Conservation (phyloP, 1,140 invertebrate genomes). For the Tachypleus tridentatus region DNA sequence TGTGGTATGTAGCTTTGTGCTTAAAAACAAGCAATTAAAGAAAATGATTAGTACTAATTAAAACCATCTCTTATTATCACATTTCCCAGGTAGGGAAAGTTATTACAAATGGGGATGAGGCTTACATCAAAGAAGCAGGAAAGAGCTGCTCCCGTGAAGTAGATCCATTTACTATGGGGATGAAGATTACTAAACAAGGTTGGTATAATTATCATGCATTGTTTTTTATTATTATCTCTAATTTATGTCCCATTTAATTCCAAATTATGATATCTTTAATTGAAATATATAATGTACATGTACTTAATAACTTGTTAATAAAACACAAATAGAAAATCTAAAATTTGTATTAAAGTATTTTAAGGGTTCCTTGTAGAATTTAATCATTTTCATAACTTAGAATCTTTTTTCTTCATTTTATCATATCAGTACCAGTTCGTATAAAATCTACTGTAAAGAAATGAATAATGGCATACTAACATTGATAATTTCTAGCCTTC, state of each 20-base stretch:
- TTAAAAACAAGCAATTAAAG: too few species aligned
- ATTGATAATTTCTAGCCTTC: constrained; percentile 15
- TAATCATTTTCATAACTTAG: neutral
- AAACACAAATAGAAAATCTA: neutral
- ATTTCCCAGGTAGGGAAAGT: constrained; percentile 41
- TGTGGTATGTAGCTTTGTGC: too few species aligned
- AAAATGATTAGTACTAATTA: too few species aligned
- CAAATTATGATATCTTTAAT: neutral
- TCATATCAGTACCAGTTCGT: neutral
- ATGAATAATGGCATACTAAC: neutral
- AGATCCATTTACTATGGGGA: constrained; percentile 48
- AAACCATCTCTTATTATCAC: too few species aligned
- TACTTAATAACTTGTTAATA: neutral
- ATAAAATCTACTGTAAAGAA: neutral
- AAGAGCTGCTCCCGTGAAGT: constrained; percentile 51
- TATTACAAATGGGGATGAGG: constrained; percentile 46
- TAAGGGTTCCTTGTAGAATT: neutral
- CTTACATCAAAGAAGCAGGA: constrained; percentile 54
- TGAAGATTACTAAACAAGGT: constrained; percentile 48
- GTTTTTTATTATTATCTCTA: neutral
- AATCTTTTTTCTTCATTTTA: neutral
- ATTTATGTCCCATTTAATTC: neutral
- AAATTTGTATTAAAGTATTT: neutral
- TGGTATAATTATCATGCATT: constrained; percentile 6
- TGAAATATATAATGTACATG: neutral